Evolutionary conservation across 2,888 invertebrate genomes (phyloP).

Genomic region (Lutraria lutraria): DNA sequence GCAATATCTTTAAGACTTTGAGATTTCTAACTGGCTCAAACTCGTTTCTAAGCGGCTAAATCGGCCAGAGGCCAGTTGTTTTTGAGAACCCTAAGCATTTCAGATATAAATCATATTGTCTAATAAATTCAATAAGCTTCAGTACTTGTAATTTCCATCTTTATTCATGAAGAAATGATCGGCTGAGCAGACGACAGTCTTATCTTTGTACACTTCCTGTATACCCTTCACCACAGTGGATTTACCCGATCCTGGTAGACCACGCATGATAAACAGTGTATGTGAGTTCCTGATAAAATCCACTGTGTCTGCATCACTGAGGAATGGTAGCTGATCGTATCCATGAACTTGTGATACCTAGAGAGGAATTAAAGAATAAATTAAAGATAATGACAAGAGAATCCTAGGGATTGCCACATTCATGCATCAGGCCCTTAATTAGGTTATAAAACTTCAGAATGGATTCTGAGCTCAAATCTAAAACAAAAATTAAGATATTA

Average conservation of each 20-base stretch:
- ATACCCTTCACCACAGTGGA: slow-evolving; percentile 82
- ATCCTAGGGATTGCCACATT: neutral
- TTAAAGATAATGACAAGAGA: neutral
- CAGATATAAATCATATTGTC: no score
- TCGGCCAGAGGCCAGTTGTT: no score
- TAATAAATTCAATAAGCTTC: neutral
- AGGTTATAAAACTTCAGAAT: no score
- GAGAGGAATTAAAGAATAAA: neutral
- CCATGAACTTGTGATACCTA: slow-evolving; percentile 48
- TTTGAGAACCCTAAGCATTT: no score
- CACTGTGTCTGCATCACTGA: slow-evolving; percentile 72
- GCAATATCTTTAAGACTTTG: no score
- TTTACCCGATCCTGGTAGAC: slow-evolving; percentile 86
- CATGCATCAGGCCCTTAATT: no score
- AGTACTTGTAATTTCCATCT: slow-evolving; percentile 77
- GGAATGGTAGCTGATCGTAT: slow-evolving; percentile 68
- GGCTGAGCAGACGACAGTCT: slow-evolving; percentile 84
- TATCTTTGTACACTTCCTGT: slow-evolving; percentile 71
- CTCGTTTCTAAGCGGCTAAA: no score
- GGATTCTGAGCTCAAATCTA: no score
- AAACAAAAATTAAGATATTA: no score
- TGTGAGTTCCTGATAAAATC: slow-evolving; percentile 71
- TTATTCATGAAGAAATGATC: slow-evolving; percentile 83
- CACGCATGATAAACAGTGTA: slow-evolving; percentile 86
- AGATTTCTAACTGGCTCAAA: no score